Evolutionary conservation across 2,888 invertebrate species (phyloP).

Genomic region (Chrysomela aeneicollis): DNA sequence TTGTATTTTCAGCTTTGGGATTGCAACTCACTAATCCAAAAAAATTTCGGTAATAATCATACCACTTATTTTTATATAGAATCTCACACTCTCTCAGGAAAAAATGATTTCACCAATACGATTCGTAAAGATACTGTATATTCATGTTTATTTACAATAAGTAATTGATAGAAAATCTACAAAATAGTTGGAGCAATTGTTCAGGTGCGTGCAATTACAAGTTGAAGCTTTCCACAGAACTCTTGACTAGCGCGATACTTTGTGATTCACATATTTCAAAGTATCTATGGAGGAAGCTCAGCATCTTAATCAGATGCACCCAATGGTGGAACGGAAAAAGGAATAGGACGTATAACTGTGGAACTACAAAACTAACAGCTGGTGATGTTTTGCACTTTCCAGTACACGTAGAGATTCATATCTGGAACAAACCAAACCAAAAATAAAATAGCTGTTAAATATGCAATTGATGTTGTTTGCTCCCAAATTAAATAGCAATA

Average conservation of each 20-base stretch:
- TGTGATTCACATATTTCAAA: slow-evolving; percentile 6
- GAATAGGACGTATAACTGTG: slow-evolving; percentile 17
- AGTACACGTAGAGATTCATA: slow-evolving; percentile 13
- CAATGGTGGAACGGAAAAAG: not conserved
- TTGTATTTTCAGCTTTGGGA: too few relatives aligned
- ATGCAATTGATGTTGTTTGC: too few relatives aligned
- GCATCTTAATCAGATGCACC: not conserved
- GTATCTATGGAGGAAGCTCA: not conserved
- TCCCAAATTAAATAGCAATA: too few relatives aligned
- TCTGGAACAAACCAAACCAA: slow-evolving; percentile 30
- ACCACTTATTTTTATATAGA: too few relatives aligned
- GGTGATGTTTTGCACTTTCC: slow-evolving; percentile 37
- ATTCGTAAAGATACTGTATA: too few relatives aligned
- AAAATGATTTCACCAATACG: too few relatives aligned
- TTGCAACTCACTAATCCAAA: too few relatives aligned
- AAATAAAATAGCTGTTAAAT: too few relatives aligned
- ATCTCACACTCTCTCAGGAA: too few relatives aligned
- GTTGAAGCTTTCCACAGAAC: not conserved
- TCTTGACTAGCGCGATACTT: slow-evolving; percentile 1
- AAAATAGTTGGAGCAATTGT: slow-evolving; percentile 6
- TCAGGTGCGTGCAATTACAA: slow-evolving; percentile 14
- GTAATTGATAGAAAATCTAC: slow-evolving; percentile 13
- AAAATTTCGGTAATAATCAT: too few relatives aligned
- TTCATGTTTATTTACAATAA: too few relatives aligned
- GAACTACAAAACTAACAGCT: slow-evolving; percentile 37